These are phyloP conservation scores for Cantharis flavilabris DNA, from an alignment of 2,888 invertebrate genomes.

Conservation along the genomic window DNA sequence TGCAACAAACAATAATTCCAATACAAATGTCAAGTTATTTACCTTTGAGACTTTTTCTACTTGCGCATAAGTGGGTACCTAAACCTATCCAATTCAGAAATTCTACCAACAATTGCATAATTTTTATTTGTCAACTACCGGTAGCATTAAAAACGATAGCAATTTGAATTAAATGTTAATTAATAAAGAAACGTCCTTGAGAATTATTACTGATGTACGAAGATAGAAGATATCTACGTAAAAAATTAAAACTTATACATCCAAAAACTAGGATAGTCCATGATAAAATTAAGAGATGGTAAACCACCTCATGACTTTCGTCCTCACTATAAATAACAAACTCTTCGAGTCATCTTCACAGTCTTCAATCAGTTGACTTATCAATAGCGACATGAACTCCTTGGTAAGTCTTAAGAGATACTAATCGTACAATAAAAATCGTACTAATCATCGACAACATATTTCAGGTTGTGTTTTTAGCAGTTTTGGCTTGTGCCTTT, in stretches of 20 bases:
- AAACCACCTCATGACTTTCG: conserved; percentile 27
- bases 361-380: conserved; percentile 23
- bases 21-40: conserved; percentile 26
- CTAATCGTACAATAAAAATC: neutral
- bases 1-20: neutral
- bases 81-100: neutral
- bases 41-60: neutral
- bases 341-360: conserved; percentile 13
- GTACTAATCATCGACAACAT: neutral
- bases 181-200: conserved; percentile 21
- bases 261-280: conserved; percentile 27
- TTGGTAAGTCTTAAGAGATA: conserved; percentile 16
- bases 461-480: conserved; percentile 35
- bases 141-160: neutral
- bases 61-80: neutral
- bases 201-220: neutral
- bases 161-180: neutral
- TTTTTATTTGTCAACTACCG: neutral
- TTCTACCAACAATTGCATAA: neutral
- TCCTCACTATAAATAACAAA: conserved; percentile 27
- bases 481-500: conserved; percentile 35
- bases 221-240: conserved; percentile 17
- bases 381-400: conserved; percentile 22
- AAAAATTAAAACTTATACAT: conserved; percentile 18
- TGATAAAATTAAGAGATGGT: conserved; percentile 16